phyloP scores from a whole-genome alignment of 2,888 invertebrate species.

The Eupsilia transversa region DNA sequence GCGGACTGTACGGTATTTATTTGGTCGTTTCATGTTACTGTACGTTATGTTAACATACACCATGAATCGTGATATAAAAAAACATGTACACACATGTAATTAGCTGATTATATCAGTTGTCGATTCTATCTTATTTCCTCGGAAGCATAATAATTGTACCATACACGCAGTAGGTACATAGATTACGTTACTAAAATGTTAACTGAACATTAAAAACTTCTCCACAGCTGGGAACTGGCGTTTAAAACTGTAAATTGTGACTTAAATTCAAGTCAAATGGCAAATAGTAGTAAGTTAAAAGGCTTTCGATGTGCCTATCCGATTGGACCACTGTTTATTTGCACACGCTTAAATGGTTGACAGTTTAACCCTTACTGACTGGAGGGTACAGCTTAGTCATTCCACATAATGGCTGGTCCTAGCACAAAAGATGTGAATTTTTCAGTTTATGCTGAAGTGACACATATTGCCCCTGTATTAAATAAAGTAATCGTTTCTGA shows the following conservation, averaged over 20 bases:
- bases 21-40: background rate
- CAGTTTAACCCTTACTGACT: slow-evolving; percentile 35
- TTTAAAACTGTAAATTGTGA: slow-evolving; percentile 35
- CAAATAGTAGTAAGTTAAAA: slow-evolving; percentile 59
- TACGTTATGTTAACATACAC: slow-evolving; percentile 13
- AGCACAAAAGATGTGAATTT: background rate
- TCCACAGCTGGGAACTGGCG: background rate
- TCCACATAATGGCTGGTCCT: slow-evolving; percentile 11
- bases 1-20: background rate
- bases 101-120: slow-evolving; percentile 30
- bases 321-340: slow-evolving; percentile 53
- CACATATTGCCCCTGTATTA: background rate
- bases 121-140: slow-evolving; percentile 45
- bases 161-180: background rate
- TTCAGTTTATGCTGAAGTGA: background rate
- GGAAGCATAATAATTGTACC: slow-evolving; percentile 5
- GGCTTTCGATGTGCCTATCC: slow-evolving; percentile 53
- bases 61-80: slow-evolving; percentile 3
- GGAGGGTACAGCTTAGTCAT: slow-evolving; percentile 11
- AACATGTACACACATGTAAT: slow-evolving; percentile 12
- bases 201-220: background rate
- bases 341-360: slow-evolving; percentile 34
- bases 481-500: background rate
- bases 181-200: background rate
- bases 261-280: slow-evolving; percentile 34